These are phyloP conservation scores for Melanotaenia nigrans DNA, from an alignment of 2,797 vertebrate genomes.

Conservation along the genomic window DNA sequence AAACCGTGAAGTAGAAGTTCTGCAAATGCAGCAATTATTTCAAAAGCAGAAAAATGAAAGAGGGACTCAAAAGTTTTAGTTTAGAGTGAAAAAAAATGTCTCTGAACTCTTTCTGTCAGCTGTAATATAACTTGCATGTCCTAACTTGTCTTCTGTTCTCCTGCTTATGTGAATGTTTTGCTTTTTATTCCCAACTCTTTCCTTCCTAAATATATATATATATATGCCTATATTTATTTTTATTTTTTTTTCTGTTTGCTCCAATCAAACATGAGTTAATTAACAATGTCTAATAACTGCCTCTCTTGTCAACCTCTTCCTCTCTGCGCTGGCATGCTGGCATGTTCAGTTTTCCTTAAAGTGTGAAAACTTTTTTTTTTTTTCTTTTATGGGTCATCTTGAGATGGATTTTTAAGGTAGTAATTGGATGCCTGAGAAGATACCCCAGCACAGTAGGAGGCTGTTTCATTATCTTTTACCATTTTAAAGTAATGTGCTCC, in stretches of 20 bases:
- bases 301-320: slow-evolving; percentile 34
- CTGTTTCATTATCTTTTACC: slow-evolving; percentile 78
- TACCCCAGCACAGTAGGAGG: slow-evolving; percentile 73
- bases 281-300: slow-evolving; percentile 62
- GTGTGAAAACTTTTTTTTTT: slow-evolving; percentile 43
- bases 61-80: slow-evolving; percentile 60
- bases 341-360: slow-evolving; percentile 39
- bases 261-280: slow-evolving; percentile 57
- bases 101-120: slow-evolving; percentile 39
- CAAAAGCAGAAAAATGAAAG: slow-evolving; percentile 66
- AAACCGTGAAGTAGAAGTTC: slow-evolving; percentile 60
- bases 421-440: slow-evolving; percentile 81
- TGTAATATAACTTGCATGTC: slow-evolving; percentile 24
- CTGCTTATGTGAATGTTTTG: slow-evolving; percentile 20
- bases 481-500: slow-evolving; percentile 71
- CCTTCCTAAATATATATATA: neutral
- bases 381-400: slow-evolving; percentile 65
- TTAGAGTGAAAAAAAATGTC: slow-evolving; percentile 44
- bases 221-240: too few relatives aligned
- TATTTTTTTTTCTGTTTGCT: neutral
- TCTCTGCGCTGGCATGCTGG: slow-evolving; percentile 11
- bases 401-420: slow-evolving; percentile 76
- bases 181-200: slow-evolving; percentile 16
- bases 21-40: slow-evolving; percentile 78
- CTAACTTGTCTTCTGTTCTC: slow-evolving; percentile 27